Conservation (phyloP, 23 tunicate species). For the Trididemnum clinides region DNA sequence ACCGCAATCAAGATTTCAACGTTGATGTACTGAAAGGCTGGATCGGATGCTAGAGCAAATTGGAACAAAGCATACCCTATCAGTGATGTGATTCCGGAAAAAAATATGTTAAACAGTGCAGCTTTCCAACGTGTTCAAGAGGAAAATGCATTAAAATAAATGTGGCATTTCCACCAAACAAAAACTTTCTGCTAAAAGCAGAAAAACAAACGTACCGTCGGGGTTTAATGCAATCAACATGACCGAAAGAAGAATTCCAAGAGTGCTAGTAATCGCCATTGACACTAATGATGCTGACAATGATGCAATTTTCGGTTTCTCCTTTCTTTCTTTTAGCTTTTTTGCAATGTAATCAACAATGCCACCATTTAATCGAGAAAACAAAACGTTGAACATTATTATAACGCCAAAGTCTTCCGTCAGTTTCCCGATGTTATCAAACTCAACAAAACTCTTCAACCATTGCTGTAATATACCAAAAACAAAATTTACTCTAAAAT, state of each 20-base stretch:
- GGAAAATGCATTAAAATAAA: conserved; percentile 24
- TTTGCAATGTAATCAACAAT: conserved; percentile 3
- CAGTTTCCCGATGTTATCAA: not conserved
- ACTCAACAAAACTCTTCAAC: not conserved
- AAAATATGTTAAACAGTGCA: conserved; percentile 5
- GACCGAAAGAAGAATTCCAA: not conserved
- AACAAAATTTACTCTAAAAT: not conserved
- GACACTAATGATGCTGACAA: not conserved
- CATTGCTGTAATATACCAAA: not conserved
- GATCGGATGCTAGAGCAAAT: not conserved
- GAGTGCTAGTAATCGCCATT: not conserved
- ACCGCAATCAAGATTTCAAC: not conserved
- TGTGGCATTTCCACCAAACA: conserved; percentile 1
- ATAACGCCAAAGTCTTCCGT: conserved; percentile 22
- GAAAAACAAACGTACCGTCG: conserved; percentile 6
- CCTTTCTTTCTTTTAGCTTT: not conserved
- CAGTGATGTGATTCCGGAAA: not conserved
- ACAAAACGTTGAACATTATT: not conserved
- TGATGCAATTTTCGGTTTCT: not conserved
- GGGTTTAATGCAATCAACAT: not conserved
- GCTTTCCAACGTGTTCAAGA: conserved; percentile 36
- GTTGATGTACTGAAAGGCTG: conserved; percentile 3
- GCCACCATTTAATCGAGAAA: conserved; percentile 26
- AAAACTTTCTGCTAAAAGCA: not conserved
- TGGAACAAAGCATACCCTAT: conserved; percentile 24